phyloP scores from a whole-genome alignment of 1,140 invertebrate species.

The Bombus terrestris region DNA sequence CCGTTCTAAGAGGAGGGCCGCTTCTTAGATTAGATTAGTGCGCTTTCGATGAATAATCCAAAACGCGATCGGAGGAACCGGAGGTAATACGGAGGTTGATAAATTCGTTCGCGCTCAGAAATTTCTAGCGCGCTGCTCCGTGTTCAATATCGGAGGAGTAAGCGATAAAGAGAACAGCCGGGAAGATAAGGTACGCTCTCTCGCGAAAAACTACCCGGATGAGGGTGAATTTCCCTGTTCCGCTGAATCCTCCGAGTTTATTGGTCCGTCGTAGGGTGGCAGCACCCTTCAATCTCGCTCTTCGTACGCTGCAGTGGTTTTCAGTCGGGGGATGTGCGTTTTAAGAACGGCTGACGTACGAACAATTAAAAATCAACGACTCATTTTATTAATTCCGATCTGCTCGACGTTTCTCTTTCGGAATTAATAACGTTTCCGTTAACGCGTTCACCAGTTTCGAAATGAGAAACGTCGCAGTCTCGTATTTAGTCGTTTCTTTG shows the following conservation, averaged over 20 bases:
- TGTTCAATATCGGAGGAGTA: constrained; percentile 43
- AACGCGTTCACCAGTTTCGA: neutral
- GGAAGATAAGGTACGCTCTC: constrained; percentile 49
- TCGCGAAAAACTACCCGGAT: constrained; percentile 52
- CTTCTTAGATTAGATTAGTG: too few relatives aligned
- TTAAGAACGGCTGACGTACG: neutral
- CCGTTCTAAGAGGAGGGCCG: neutral
- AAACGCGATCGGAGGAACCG: neutral
- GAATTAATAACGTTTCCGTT: neutral
- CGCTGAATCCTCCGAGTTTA: constrained; percentile 66
- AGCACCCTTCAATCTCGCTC: constrained; percentile 73
- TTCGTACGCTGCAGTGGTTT: constrained; percentile 29
- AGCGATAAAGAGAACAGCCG: constrained; percentile 50
- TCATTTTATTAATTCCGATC: neutral
- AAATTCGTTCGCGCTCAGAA: constrained; percentile 16
- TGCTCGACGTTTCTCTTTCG: neutral
- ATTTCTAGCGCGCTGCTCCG: neutral
- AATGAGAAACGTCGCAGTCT: neutral
- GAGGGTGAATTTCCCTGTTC: constrained; percentile 51
- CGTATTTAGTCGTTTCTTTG: neutral
- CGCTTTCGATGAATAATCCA: neutral
- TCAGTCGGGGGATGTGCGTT: constrained; percentile 1
- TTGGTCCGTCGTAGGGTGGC: constrained; percentile 73
- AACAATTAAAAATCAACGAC: neutral
- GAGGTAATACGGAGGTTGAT: constrained; percentile 23